A percentile compares a stretch with the other conserved stretches of the same genome.
These are phyloP conservation scores for Thaleichthys pacificus DNA, from an alignment of 2,797 vertebrate genomes.

Conservation along the genomic window DNA sequence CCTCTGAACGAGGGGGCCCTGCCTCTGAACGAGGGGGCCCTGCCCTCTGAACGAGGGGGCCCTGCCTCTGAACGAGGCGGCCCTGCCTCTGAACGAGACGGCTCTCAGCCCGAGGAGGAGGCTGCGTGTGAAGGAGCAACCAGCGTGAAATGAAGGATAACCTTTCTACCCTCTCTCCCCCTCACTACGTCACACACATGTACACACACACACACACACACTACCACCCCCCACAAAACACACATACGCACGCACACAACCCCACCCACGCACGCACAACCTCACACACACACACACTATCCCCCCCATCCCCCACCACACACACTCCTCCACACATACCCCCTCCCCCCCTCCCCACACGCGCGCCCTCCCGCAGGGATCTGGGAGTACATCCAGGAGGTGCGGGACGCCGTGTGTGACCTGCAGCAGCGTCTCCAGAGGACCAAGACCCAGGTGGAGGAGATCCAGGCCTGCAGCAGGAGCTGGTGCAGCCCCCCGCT, in stretches of 20 bases:
- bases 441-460: slow-evolving; percentile 83
- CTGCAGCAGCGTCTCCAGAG: slow-evolving; percentile 83
- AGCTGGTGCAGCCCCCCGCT: slow-evolving; percentile 83
- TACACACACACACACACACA: too few relatives aligned
- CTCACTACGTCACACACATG: not conserved
- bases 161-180: not conserved
- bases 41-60: too few relatives aligned
- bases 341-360: too few relatives aligned
- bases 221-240: not conserved
- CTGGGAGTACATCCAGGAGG: slow-evolving; percentile 80
- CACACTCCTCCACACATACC: not conserved
- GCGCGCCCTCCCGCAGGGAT: slow-evolving; percentile 66
- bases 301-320: not conserved
- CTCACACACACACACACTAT: not conserved
- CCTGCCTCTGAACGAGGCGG: too few relatives aligned
- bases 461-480: slow-evolving; percentile 81
- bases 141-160: not conserved
- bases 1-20: too few relatives aligned
- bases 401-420: slow-evolving; percentile 75
- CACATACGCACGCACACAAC: too few relatives aligned
- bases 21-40: too few relatives aligned
- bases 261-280: too few relatives aligned
- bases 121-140: too few relatives aligned
- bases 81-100: too few relatives aligned
- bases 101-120: too few relatives aligned